These are phyloP conservation scores for Drosophila infuscata DNA, from an alignment of 2,888 invertebrate genomes.

Conservation along the genomic window DNA sequence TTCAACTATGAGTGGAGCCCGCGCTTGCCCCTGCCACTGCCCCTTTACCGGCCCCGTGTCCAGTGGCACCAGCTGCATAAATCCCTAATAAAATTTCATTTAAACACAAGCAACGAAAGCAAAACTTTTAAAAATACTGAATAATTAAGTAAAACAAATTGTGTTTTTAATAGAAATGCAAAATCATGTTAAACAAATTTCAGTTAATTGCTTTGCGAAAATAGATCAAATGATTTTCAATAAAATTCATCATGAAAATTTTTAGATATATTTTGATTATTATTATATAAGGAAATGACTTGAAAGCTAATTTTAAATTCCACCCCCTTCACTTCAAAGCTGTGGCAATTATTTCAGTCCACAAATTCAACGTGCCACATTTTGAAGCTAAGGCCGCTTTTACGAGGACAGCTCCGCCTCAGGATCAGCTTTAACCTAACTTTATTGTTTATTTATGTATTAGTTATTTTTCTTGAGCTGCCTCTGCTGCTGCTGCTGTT, in stretches of 20 bases:
- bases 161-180: background rate
- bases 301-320: slow-evolving; percentile 1
- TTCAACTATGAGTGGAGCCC: slow-evolving; percentile 42
- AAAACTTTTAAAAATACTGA: slow-evolving; percentile 15
- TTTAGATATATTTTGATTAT: background rate
- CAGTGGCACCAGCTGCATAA: slow-evolving; percentile 32
- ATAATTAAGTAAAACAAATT: slow-evolving; percentile 32
- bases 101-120: slow-evolving; percentile 8
- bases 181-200: slow-evolving; percentile 6
- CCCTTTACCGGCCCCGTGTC: background rate
- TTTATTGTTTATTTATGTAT: slow-evolving; percentile 74
- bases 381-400: slow-evolving; percentile 12
- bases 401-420: slow-evolving; percentile 13
- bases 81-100: slow-evolving; percentile 43
- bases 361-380: slow-evolving; percentile 18
- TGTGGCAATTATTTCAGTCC: slow-evolving; percentile 18
- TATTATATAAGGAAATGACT: background rate
- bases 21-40: slow-evolving; percentile 1
- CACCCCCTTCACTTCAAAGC: slow-evolving; percentile 12
- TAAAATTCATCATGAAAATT: background rate
- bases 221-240: background rate
- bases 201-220: background rate
- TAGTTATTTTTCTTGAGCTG: slow-evolving; percentile 23
- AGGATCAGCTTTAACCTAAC: slow-evolving; percentile 30
- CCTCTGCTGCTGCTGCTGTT: slow-evolving; percentile 8